Base-by-base conservation (phyloP, 2,888 invertebrate genomes). In the Heliconius sara region DNA sequence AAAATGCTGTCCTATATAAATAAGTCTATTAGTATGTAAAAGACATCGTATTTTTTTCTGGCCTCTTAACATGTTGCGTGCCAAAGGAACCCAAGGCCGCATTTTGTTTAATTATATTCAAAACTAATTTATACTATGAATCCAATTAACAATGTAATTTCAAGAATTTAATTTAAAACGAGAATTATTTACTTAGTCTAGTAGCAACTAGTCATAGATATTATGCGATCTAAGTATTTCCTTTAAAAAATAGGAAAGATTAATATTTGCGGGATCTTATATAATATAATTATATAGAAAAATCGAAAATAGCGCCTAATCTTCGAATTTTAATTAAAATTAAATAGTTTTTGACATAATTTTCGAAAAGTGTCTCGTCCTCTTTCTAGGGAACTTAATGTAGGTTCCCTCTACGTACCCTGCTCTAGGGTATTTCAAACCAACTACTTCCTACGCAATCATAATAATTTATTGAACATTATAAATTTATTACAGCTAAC, bases 401-500 rank as follows among this genome's bases (percentile, higher is more conserved):
- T 22, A 22, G 52, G 22, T 22, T 22, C 52, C 52, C 52, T 52
- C 2, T 22, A 52, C 3, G 22, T 52, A 52, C 19, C 52, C 9
- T 52, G 22, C 52, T 22, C 52, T 0, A 22, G 22, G 2, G 7
- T 52, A 52, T 0, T 52, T 34, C 1, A 9, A 67, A 67, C 34
- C 7, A 34, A 19, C 67, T 22, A 22, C n/a, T 43, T 68, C n/a
- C 5, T 27, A 27, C 13, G 43, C 1, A 43, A 13, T 43, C n/a
- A 13, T 25, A 68, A 13, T 43, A 68, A 3, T 68, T 13, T 68
- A 43, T 43, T 25, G 25, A 43, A 68, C 68, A 68, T 27, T 66
- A 52, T 74, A 74, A 39, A 39, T 65, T 66, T 30, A 73, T 34
- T 30, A 63, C 60, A 79, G 63, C 79, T 73, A 73, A 43, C 77